Percentiles rank a stretch among this genome's conserved stretches.
phyloP scores from a whole-genome alignment of 2,888 invertebrate genomes.

The Stenichneumon culpator region DNA sequence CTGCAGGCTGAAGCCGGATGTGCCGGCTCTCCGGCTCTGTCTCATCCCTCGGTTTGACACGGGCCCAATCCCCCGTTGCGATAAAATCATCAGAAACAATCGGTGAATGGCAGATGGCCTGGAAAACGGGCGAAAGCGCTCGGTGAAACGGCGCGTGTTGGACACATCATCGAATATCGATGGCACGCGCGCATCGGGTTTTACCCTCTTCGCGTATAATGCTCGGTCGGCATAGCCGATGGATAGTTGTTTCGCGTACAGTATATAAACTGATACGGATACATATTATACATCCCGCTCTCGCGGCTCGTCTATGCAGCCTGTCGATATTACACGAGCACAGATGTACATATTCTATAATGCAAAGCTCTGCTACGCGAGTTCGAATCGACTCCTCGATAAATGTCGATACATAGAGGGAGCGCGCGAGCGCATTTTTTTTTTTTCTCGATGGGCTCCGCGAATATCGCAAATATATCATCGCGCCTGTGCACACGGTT shows the following conservation, averaged over 20 bases:
- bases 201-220: conserved; percentile 24
- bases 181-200: conserved; percentile 42
- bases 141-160: conserved; percentile 53
- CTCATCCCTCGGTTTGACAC: too few species aligned
- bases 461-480: conserved; percentile 61
- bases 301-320: conserved; percentile 58
- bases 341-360: conserved; percentile 31
- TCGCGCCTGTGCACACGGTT: conserved; percentile 1
- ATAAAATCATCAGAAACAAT: conserved; percentile 60
- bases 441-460: not conserved
- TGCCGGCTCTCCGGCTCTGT: not conserved
- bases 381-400: conserved; percentile 48
- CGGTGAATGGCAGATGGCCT: conserved; percentile 54
- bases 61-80: not conserved
- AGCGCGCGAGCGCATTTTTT: not conserved
- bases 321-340: conserved; percentile 66
- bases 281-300: conserved; percentile 37
- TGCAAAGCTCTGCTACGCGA: not conserved
- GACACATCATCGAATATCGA: conserved; percentile 60
- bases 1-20: not conserved
- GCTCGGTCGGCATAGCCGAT: not conserved
- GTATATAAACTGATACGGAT: conserved; percentile 2
- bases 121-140: conserved; percentile 46
- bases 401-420: conserved; percentile 53
- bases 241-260: not conserved